phyloP scores from a whole-genome alignment of 2,888 invertebrate genomes.

The Tetranychus piercei region DNA sequence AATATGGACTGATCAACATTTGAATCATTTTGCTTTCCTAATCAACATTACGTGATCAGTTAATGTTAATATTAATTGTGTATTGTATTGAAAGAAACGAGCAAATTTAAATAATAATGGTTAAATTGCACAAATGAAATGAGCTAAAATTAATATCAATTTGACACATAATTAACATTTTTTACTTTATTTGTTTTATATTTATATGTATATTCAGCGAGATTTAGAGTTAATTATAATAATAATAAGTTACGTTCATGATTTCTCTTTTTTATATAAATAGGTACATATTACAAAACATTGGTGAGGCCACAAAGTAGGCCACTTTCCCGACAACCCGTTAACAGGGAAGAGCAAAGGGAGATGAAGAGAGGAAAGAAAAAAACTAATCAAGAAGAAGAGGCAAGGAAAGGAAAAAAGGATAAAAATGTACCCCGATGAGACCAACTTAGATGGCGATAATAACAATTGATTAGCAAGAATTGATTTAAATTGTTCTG shows the following conservation, averaged over 20 bases:
- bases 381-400: not conserved
- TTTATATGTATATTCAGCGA: not conserved
- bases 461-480: not conserved
- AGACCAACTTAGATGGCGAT: not conserved
- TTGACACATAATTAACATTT: not conserved
- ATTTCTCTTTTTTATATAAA: not conserved
- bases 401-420: not conserved
- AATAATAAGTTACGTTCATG: not conserved
- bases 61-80: not conserved
- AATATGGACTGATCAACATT: too few species aligned
- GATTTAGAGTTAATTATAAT: not conserved
- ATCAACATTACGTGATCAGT: not conserved
- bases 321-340: not conserved
- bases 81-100: not conserved
- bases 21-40: not conserved
- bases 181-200: not conserved
- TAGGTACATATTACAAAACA: not conserved
- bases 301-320: conserved; percentile 1
- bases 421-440: not conserved
- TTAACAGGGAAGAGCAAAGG: not conserved
- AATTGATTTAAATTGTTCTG: not conserved
- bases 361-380: not conserved
- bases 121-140: not conserved
- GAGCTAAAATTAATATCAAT: not conserved
- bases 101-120: not conserved